Conservation (phyloP, 2,797 vertebrate species). For the Petrocephalus schoutedeni region DNA sequence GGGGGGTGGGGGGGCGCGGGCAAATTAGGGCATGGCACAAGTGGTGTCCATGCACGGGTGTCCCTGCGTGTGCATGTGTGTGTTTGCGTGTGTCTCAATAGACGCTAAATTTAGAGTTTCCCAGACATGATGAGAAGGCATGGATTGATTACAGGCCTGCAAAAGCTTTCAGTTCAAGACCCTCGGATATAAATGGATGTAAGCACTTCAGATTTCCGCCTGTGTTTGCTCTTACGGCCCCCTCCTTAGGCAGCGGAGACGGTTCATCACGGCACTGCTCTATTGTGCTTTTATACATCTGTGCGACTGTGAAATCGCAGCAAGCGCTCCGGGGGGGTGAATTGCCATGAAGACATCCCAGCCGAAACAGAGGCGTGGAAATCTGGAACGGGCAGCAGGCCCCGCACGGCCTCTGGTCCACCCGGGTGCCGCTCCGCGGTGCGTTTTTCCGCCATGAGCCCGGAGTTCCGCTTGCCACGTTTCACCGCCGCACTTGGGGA, state of each 20-base stretch:
- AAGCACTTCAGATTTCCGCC: not conserved
- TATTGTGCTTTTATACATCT: not conserved
- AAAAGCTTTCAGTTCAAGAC: constrained; percentile 9
- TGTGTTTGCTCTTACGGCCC: not conserved
- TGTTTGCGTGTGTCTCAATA: not conserved
- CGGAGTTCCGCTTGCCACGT: not conserved
- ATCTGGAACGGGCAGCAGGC: not conserved
- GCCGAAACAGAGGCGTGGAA: not conserved
- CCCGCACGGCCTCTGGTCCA: not conserved
- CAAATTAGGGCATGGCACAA: constrained; percentile 29
- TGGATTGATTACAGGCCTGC: not conserved
- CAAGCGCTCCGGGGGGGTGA: too few relatives aligned
- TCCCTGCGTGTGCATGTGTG: not conserved
- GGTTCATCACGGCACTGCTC: not conserved
- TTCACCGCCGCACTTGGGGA: not conserved
- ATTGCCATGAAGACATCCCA: not conserved
- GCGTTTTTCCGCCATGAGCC: not conserved
- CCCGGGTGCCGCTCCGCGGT: not conserved
- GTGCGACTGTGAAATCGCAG: not conserved
- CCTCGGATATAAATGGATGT: not conserved
- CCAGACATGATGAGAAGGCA: not conserved
- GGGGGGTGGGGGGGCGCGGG: not conserved
- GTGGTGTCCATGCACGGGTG: constrained; percentile 3
- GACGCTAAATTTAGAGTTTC: constrained; percentile 12
- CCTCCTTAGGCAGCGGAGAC: not conserved